Evolutionary conservation across 2,888 invertebrate species (phyloP).

Genomic region (Aphidoletes aphidimyza): DNA sequence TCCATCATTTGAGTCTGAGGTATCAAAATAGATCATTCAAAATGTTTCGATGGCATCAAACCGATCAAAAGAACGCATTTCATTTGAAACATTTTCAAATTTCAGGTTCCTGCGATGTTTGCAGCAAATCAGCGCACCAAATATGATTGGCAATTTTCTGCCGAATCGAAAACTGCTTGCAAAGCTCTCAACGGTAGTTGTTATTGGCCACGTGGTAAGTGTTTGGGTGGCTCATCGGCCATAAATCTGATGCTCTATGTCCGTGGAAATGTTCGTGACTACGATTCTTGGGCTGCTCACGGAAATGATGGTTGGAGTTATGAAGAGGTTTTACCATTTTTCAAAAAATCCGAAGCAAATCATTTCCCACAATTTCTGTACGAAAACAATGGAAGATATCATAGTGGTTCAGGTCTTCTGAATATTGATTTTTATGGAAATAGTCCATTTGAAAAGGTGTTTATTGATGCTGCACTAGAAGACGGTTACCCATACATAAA

Average conservation of each 20-base stretch:
- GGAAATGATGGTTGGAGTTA: conserved; percentile 51
- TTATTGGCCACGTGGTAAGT: conserved; percentile 47
- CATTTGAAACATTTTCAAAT: neutral
- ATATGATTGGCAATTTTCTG: conserved; percentile 32
- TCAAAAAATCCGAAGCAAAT: conserved; percentile 53
- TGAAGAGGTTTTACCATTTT: conserved; percentile 53
- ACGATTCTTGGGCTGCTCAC: neutral
- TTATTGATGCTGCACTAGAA: conserved; percentile 5
- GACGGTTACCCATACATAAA: neutral
- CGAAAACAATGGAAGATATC: neutral
- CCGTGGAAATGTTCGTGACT: conserved; percentile 28
- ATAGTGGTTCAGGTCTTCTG: neutral
- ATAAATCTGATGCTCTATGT: conserved; percentile 55
- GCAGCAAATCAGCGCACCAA: neutral
- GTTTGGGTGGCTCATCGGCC: conserved; percentile 3
- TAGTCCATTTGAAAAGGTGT: conserved; percentile 43
- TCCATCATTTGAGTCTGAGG: conserved; percentile 66
- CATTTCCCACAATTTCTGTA: neutral
- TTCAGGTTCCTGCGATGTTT: conserved; percentile 2
- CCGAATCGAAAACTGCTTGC: conserved; percentile 16
- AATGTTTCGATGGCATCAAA: neutral
- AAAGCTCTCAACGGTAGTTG: conserved; percentile 15
- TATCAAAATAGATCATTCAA: neutral
- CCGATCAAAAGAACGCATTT: too few relatives aligned
- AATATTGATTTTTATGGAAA: conserved; percentile 20